Conservation (phyloP, 2,113 vertebrate genomes). For the Ictalurus furcatus region DNA sequence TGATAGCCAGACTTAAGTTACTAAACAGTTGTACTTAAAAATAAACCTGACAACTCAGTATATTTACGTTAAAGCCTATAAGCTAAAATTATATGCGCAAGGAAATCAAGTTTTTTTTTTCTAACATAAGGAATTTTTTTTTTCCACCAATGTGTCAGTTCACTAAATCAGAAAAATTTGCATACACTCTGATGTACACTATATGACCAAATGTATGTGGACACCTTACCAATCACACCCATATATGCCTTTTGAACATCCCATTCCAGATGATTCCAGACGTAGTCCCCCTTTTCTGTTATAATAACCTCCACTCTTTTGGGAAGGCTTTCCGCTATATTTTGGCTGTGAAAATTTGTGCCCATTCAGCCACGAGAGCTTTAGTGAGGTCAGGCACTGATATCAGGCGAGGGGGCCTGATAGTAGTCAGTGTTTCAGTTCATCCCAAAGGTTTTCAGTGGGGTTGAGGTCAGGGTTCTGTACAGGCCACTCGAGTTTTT, state of each 20-base stretch:
- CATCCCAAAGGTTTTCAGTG: not conserved
- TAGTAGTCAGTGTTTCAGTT: not conserved
- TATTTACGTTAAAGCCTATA: not conserved
- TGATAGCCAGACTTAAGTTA: not conserved
- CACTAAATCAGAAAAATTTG: not conserved
- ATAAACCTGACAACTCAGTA: not conserved
- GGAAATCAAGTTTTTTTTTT: not conserved
- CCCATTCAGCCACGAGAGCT: not conserved
- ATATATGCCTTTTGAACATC: not conserved
- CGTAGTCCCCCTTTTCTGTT: not conserved
- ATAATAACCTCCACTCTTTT: not conserved
- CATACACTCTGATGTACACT: not conserved
- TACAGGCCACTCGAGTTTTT: not conserved
- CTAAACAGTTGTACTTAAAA: not conserved
- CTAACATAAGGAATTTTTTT: not conserved
- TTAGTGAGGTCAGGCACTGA: not conserved
- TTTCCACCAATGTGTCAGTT: not conserved
- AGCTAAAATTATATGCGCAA: not conserved
- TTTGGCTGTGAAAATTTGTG: not conserved
- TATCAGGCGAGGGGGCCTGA: not conserved
- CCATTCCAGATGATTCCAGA: not conserved
- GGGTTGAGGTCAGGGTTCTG: not conserved
- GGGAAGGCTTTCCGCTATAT: not conserved
- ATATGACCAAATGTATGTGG: not conserved
- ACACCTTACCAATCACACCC: not conserved